phyloP scores from a whole-genome alignment of 2,113 vertebrate species.

The Myocastor coypus region DNA sequence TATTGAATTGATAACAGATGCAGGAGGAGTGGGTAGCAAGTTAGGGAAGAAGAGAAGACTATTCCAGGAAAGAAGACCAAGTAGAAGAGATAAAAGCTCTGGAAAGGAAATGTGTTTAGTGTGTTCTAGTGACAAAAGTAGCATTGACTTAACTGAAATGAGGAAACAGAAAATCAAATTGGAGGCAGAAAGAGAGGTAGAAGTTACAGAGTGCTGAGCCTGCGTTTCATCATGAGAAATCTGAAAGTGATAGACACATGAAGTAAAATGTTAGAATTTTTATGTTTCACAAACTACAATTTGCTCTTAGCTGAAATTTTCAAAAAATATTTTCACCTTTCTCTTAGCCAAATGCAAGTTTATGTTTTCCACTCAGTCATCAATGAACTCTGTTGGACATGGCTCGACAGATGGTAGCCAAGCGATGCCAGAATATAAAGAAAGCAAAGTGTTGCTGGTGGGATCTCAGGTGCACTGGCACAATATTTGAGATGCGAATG shows the following conservation, averaged over 20 bases:
- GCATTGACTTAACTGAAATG: background rate
- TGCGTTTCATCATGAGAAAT: background rate
- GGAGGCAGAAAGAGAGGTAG: background rate
- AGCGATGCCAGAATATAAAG: conserved; percentile 8
- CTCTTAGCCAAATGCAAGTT: conserved; percentile 26
- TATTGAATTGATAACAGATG: background rate
- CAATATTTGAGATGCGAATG: background rate
- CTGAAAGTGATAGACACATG: background rate
- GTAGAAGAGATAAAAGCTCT: background rate
- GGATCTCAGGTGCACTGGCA: conserved; percentile 63
- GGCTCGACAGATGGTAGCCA: background rate
- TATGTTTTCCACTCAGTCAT: conserved; percentile 10
- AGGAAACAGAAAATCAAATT: background rate
- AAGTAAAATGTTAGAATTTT: conserved; percentile 15
- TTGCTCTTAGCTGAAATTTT: background rate
- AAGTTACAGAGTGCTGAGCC: background rate
- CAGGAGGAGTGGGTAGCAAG: background rate
- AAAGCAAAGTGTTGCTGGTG: conserved; percentile 40
- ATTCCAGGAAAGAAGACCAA: background rate
- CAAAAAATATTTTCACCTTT: conserved; percentile 38
- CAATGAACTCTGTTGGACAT: conserved; percentile 31
- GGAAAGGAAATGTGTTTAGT: conserved; percentile 3
- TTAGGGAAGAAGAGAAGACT: background rate
- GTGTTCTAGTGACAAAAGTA: conserved; percentile 23
- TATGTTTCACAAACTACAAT: background rate